Percentiles rank a stretch among this genome's conserved stretches.
Evolutionary conservation across 2,888 invertebrate genomes (phyloP).

Genomic region (Alitta virens): DNA sequence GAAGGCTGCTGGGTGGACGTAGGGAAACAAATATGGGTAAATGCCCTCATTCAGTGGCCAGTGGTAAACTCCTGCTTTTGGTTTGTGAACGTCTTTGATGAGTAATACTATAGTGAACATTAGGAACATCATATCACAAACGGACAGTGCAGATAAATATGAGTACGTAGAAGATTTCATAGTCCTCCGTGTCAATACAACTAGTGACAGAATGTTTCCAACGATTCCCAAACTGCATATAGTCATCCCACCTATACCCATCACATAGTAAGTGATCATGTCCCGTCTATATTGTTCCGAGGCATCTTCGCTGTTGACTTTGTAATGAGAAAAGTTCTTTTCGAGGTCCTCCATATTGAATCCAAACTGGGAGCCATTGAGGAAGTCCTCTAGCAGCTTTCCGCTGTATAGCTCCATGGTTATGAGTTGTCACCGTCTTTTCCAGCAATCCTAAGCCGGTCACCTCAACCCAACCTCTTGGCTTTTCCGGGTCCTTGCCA

Average conservation of each 20-base stretch:
- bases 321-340: too few species aligned
- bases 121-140: slow-evolving; percentile 53
- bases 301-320: not conserved
- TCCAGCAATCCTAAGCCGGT: too few species aligned
- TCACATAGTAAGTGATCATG: slow-evolving; percentile 46
- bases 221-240: slow-evolving; percentile 51
- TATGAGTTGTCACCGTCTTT: too few species aligned
- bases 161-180: slow-evolving; percentile 54
- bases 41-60: slow-evolving; percentile 30
- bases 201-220: slow-evolving; percentile 50
- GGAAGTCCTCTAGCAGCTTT: too few species aligned
- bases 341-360: too few species aligned
- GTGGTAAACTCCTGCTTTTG: slow-evolving; percentile 13
- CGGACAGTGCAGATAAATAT: slow-evolving; percentile 51
- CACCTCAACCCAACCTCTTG: too few species aligned
- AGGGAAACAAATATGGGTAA: slow-evolving; percentile 48
- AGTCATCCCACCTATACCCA: slow-evolving; percentile 50
- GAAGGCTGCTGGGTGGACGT: slow-evolving; percentile 50
- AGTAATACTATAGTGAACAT: slow-evolving; percentile 44
- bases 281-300: slow-evolving; percentile 16
- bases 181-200: slow-evolving; percentile 46
- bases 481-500: too few species aligned
- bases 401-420: too few species aligned
- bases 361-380: too few species aligned
- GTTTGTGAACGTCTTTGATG: slow-evolving; percentile 39